These are phyloP conservation scores for Heterotis niloticus DNA, from an alignment of 2,113 vertebrate species.

Conservation along the genomic window DNA sequence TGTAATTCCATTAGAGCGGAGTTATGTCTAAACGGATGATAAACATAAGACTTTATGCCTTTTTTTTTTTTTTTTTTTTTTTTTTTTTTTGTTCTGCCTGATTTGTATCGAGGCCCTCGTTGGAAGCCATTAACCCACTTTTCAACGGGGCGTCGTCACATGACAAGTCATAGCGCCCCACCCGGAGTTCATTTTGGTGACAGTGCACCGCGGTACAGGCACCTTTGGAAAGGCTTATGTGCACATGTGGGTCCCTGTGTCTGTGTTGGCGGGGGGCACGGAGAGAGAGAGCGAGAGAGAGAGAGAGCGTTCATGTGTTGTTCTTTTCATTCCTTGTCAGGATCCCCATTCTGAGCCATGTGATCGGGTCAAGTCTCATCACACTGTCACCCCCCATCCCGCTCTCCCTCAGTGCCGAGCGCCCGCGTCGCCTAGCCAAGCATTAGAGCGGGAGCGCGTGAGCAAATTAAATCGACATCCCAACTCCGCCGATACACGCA, in stretches of 20 bases:
- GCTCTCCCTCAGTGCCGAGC: constrained; percentile 95
- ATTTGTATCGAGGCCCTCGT: constrained; percentile 3
- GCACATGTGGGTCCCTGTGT: not conserved
- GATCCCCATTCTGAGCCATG: constrained; percentile 82
- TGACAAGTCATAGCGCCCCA: not conserved
- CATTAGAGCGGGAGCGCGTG: constrained; percentile 86
- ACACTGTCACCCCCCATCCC: constrained; percentile 85
- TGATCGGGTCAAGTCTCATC: constrained; percentile 90
- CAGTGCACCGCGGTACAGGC: constrained; percentile 34
- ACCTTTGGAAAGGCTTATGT: constrained; percentile 39
- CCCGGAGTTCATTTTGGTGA: constrained; percentile 25
- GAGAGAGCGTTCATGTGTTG: constrained; percentile 36
- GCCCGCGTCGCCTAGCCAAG: constrained; percentile 88
- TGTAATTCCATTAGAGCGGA: constrained; percentile 20
- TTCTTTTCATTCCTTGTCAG: constrained; percentile 69
- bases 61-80: too few species aligned
- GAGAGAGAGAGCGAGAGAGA: not conserved
- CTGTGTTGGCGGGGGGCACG: too few species aligned
- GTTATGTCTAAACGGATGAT: constrained; percentile 12
- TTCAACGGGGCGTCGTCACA: constrained; percentile 5
- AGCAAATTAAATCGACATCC: constrained; percentile 99
- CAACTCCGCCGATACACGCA: constrained; percentile 98
- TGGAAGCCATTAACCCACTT: constrained; percentile 22
- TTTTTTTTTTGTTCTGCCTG: constrained; percentile 10
- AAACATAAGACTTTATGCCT: constrained; percentile 12